These are phyloP conservation scores for Drosophila lutescens DNA, from an alignment of 2,888 invertebrate genomes.

Conservation along the genomic window DNA sequence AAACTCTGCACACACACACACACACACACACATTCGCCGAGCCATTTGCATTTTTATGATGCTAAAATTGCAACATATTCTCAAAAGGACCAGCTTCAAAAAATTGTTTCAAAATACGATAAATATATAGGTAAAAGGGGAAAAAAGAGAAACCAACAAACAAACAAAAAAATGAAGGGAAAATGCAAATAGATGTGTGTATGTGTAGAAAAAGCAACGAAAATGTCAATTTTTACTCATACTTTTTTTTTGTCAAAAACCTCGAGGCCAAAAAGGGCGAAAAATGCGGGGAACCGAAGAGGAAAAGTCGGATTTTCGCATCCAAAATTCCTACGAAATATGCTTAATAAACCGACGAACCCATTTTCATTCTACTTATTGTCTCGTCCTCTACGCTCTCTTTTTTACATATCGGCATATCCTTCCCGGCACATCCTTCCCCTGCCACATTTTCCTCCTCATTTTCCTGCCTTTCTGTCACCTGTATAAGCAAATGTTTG, in stretches of 20 bases:
- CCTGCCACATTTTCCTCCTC: background rate
- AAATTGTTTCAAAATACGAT: constrained; percentile 39
- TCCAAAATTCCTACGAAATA: constrained; percentile 55
- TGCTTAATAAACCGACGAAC: constrained; percentile 59
- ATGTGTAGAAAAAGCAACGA: background rate
- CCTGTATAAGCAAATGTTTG: constrained; percentile 41
- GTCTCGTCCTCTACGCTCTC: background rate
- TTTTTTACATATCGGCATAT: background rate
- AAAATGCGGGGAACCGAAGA: background rate
- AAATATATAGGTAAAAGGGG: constrained; percentile 22
- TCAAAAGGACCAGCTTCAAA: constrained; percentile 19
- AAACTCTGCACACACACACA: too few species aligned
- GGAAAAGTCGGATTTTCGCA: constrained; percentile 40
- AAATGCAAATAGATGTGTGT: constrained; percentile 30
- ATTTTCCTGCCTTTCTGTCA: constrained; percentile 21
- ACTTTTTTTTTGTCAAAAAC: constrained; percentile 18
- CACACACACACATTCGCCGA: background rate
- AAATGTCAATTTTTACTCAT: constrained; percentile 20
- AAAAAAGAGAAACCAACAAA: background rate
- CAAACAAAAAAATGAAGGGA: constrained; percentile 5
- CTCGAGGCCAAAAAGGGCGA: constrained; percentile 6
- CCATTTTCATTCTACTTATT: constrained; percentile 53
- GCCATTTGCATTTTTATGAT: constrained; percentile 58
- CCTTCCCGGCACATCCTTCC: background rate
- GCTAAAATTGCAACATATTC: constrained; percentile 50